A percentile compares a stretch with the other conserved stretches of the same genome.
Conservation (phyloP, 2,888 invertebrate species). For the Caenorhabditis becei region DNA sequence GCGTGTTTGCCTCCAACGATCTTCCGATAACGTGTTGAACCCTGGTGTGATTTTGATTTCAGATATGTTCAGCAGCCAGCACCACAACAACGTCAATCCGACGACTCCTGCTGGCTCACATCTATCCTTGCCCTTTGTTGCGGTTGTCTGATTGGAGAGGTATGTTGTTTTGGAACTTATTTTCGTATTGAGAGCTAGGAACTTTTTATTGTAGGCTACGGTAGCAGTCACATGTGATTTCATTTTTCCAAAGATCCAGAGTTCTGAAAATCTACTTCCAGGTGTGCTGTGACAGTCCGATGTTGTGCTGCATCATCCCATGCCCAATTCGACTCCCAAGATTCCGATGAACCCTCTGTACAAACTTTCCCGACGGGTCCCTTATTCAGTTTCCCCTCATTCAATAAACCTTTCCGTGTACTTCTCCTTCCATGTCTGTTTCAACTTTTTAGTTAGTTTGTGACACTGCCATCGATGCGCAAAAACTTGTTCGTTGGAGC, state of each 20-base stretch:
- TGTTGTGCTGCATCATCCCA: constrained; percentile 70
- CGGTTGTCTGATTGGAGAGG: constrained; percentile 76
- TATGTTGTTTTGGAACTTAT: background rate
- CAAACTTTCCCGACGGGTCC: constrained; percentile 23
- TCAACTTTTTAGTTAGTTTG: constrained; percentile 14
- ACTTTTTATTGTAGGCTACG: too few species aligned
- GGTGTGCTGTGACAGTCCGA: constrained; percentile 70
- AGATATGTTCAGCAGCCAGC: constrained; percentile 73
- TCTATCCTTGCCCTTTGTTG: constrained; percentile 75
- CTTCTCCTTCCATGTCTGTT: too few species aligned
- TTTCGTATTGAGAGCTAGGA: too few species aligned
- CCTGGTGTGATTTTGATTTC: constrained; percentile 41
- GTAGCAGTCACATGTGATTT: too few species aligned
- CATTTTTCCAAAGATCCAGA: too few species aligned
- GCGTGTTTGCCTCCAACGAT: constrained; percentile 4
- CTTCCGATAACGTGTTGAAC: constrained; percentile 1
- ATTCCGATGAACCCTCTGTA: constrained; percentile 44
- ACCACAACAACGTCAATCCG: constrained; percentile 52
- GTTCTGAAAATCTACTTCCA: constrained; percentile 16
- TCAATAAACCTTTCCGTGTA: constrained; percentile 10
- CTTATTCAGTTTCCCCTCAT: constrained; percentile 2
- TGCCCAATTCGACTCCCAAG: constrained; percentile 69
- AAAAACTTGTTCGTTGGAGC: constrained; percentile 53
- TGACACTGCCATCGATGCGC: constrained; percentile 50
- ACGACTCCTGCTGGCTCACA: constrained; percentile 74